These are phyloP conservation scores for Orthosia cruda DNA, from an alignment of 2,888 invertebrate species.

Conservation along the genomic window DNA sequence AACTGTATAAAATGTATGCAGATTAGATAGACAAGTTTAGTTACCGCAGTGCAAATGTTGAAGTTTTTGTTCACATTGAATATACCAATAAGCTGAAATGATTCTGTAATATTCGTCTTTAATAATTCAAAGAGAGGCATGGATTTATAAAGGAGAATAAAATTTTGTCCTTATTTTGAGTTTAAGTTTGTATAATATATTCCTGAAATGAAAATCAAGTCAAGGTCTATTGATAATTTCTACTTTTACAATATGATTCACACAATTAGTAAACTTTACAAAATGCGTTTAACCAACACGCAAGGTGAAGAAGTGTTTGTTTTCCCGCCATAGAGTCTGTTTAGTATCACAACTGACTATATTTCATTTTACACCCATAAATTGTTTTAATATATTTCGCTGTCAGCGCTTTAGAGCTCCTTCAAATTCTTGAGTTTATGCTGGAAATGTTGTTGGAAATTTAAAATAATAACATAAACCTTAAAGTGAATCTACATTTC, in stretches of 20 bases:
- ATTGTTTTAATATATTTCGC: conserved; percentile 59
- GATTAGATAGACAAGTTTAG: conserved; percentile 55
- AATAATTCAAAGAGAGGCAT: not conserved
- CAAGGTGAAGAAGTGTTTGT: conserved; percentile 62
- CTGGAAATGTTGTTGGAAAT: not conserved
- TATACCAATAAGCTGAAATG: conserved; percentile 7
- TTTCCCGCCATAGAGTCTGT: conserved; percentile 67
- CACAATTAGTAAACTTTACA: conserved; percentile 36
- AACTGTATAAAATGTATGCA: conserved; percentile 45
- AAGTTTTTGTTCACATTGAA: conserved; percentile 17
- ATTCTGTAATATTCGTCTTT: not conserved
- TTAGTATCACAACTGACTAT: conserved; percentile 66
- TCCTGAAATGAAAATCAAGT: conserved; percentile 15
- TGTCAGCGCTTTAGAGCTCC: conserved; percentile 15
- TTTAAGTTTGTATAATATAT: not conserved
- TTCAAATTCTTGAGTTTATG: conserved; percentile 7
- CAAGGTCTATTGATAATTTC: conserved; percentile 10
- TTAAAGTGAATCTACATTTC: no score
- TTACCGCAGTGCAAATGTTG: conserved; percentile 16
- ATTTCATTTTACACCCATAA: conserved; percentile 66
- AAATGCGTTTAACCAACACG: conserved; percentile 44
- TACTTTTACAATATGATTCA: conserved; percentile 53
- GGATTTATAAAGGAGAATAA: not conserved
- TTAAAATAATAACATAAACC: not conserved
- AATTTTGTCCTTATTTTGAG: not conserved